Percentiles rank a stretch among this genome's conserved stretches.
Evolutionary conservation across 2,113 vertebrate genomes (phyloP).

Genomic region (Phainopepla nitens): DNA sequence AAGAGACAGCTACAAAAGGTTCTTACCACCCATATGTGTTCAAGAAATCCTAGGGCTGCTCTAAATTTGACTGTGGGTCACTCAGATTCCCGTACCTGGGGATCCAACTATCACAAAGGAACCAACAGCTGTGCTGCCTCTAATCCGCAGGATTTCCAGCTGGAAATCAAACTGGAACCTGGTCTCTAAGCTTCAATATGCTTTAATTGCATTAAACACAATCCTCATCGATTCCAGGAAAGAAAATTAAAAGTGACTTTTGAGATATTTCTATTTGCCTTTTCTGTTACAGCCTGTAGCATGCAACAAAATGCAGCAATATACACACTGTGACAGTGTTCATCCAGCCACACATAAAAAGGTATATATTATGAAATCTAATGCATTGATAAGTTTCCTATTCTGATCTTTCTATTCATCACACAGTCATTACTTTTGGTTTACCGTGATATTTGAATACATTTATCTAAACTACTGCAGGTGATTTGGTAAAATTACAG

Average conservation of each 20-base stretch:
- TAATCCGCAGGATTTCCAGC: neutral
- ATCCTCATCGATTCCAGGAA: neutral
- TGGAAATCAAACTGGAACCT: neutral
- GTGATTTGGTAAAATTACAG: neutral
- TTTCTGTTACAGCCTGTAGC: neutral
- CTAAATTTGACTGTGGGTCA: neutral
- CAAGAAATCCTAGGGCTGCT: conserved; percentile 1
- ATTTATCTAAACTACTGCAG: neutral
- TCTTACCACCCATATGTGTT: neutral
- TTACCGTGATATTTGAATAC: neutral
- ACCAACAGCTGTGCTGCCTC: neutral
- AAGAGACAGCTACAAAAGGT: neutral
- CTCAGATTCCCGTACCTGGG: neutral
- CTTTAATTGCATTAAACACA: neutral
- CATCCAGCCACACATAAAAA: neutral
- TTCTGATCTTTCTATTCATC: neutral
- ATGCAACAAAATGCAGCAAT: neutral
- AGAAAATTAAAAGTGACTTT: neutral
- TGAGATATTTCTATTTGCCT: neutral
- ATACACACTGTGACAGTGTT: neutral
- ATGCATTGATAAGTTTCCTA: neutral
- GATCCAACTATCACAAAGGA: neutral
- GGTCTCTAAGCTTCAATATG: neutral
- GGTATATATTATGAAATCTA: neutral
- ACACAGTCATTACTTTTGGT: neutral